phyloP scores from a whole-genome alignment of 2,888 invertebrate genomes.

The Silvanus unidentatus region DNA sequence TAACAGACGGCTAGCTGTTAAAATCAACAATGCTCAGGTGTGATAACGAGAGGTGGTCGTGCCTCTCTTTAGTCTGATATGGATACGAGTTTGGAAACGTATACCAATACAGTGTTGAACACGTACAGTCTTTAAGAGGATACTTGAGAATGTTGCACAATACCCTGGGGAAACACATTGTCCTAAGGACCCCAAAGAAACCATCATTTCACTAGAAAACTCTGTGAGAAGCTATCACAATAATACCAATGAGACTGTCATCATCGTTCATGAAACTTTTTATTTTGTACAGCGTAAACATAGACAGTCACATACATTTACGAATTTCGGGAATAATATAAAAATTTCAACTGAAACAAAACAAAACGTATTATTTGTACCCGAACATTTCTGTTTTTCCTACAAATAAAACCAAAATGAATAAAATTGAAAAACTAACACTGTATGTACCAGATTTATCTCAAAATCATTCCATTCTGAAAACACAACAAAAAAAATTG shows the following conservation, averaged over 20 bases:
- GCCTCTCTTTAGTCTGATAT: constrained; percentile 8
- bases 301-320: too few species aligned
- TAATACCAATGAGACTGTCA: constrained; percentile 1
- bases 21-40: constrained; percentile 30
- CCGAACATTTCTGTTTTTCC: too few species aligned
- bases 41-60: constrained; percentile 24
- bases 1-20: constrained; percentile 22
- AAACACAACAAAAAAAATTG: too few species aligned
- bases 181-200: constrained; percentile 5
- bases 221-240: background rate
- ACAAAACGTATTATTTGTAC: too few species aligned
- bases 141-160: constrained; percentile 17
- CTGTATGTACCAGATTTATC: too few species aligned
- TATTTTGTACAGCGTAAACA: too few species aligned
- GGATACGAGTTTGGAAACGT: constrained; percentile 11
- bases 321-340: too few species aligned
- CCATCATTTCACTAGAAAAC: constrained; percentile 1
- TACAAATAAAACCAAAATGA: too few species aligned
- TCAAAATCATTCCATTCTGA: too few species aligned
- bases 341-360: too few species aligned
- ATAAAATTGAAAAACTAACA: too few species aligned
- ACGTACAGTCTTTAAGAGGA: constrained; percentile 20
- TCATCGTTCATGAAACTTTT: too few species aligned
- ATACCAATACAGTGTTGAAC: constrained; percentile 19
- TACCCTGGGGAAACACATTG: constrained; percentile 9